Evolutionary conservation across 2,888 invertebrate species (phyloP).

Genomic region (Dusona sp.): DNA sequence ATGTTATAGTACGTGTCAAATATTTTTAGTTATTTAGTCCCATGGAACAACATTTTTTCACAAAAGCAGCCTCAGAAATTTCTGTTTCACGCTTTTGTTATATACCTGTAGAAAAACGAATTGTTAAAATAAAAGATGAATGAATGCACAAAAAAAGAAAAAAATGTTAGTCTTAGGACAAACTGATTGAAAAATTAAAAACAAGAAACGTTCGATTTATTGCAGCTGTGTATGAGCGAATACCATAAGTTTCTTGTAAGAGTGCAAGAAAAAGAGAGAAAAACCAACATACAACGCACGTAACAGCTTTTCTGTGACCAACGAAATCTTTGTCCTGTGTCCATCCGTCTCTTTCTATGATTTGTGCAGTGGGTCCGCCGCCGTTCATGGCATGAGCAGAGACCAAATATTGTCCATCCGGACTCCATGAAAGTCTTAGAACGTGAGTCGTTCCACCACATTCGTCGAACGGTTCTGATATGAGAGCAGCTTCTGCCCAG

Average conservation of each 20-base stretch:
- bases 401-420: conserved; percentile 98
- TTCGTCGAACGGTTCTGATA: conserved; percentile 97
- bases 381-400: conserved; percentile 99
- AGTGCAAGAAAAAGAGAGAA: not conserved
- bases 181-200: not conserved
- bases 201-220: not conserved
- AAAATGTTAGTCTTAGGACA: not conserved
- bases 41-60: too few relatives aligned
- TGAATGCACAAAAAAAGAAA: not conserved
- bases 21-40: too few relatives aligned
- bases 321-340: conserved; percentile 98
- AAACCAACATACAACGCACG: conserved; percentile 90
- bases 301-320: conserved; percentile 98
- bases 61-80: too few relatives aligned
- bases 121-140: too few relatives aligned
- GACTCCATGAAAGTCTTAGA: conserved; percentile 97
- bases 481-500: conserved; percentile 95
- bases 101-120: not conserved
- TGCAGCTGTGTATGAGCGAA: not conserved
- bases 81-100: not conserved
- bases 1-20: too few relatives aligned
- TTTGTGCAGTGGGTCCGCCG: conserved; percentile 98
- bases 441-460: conserved; percentile 96
- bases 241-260: not conserved
- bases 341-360: conserved; percentile 97